Conservation (phyloP, 2,888 invertebrate species). For the Trilocha varians region DNA sequence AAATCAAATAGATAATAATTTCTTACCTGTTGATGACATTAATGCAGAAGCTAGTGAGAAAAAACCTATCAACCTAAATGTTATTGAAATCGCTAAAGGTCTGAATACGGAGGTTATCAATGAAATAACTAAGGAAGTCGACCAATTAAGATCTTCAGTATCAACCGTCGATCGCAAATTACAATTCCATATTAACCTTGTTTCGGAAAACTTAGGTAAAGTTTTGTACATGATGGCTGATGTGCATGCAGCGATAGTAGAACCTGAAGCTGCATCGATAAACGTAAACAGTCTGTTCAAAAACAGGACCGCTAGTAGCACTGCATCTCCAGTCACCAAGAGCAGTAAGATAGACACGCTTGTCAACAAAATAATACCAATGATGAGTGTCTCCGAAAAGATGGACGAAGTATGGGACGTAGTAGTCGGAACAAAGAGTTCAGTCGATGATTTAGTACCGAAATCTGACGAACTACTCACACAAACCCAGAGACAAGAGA, state of each 20-base stretch:
- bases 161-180: slow-evolving; percentile 85
- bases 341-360: slow-evolving; percentile 85
- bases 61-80: slow-evolving; percentile 87
- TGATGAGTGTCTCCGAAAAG: slow-evolving; percentile 88
- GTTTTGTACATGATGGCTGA: slow-evolving; percentile 85
- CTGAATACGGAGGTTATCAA: slow-evolving; percentile 85
- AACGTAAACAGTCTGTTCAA: slow-evolving; percentile 63
- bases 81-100: slow-evolving; percentile 87
- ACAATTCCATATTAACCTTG: slow-evolving; percentile 88
- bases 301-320: slow-evolving; percentile 74
- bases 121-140: slow-evolving; percentile 86
- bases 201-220: slow-evolving; percentile 86
- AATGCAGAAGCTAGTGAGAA: slow-evolving; percentile 91
- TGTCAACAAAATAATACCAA: slow-evolving; percentile 87
- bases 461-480: slow-evolving; percentile 89
- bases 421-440: slow-evolving; percentile 90
- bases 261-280: slow-evolving; percentile 75
- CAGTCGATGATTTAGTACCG: slow-evolving; percentile 87
- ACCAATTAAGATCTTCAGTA: slow-evolving; percentile 83
- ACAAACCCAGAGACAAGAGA: slow-evolving; percentile 88
- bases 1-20: slow-evolving; percentile 87
- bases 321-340: slow-evolving; percentile 71
- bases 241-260: slow-evolving; percentile 87
- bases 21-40: slow-evolving; percentile 85
- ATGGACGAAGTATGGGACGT: slow-evolving; percentile 95